These are phyloP conservation scores for Mus spicilegus DNA, from an alignment of 2,113 vertebrate species.

Conservation along the genomic window DNA sequence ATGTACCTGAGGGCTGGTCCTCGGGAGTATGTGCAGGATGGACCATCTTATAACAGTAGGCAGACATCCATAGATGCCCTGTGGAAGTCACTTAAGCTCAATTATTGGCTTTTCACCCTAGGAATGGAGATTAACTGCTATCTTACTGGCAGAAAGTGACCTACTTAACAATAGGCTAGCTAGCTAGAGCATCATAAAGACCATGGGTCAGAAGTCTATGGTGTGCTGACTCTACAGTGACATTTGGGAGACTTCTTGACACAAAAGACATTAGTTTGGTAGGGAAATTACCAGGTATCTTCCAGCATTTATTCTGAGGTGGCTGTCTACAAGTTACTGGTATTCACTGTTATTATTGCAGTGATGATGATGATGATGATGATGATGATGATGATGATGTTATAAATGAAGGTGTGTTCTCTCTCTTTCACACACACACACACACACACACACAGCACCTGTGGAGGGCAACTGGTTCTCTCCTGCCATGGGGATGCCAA, in stretches of 20 bases:
- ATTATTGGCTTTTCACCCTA: not conserved
- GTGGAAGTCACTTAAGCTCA: not conserved
- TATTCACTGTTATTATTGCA: not conserved
- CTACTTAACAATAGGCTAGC: not conserved
- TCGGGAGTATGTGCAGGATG: not conserved
- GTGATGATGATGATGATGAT: not conserved
- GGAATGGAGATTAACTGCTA: constrained; percentile 1
- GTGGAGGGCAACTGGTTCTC: not conserved
- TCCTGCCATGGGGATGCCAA: not conserved
- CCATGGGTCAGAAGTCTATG: not conserved
- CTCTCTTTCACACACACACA: no score
- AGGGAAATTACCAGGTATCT: not conserved
- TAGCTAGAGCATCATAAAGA: not conserved
- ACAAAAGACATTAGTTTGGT: not conserved
- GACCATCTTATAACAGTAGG: not conserved
- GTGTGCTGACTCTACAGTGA: not conserved
- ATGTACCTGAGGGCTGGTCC: not conserved
- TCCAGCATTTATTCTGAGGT: not conserved
- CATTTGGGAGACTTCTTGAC: not conserved
- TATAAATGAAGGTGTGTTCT: not conserved
- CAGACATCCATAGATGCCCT: not conserved
- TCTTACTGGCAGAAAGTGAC: not conserved
- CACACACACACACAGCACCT: no score
- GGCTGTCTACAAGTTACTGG: not conserved
- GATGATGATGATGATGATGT: not conserved